Evolutionary conservation across 2,113 vertebrate species (phyloP).

Genomic region (Emydura subglobosa): DNA sequence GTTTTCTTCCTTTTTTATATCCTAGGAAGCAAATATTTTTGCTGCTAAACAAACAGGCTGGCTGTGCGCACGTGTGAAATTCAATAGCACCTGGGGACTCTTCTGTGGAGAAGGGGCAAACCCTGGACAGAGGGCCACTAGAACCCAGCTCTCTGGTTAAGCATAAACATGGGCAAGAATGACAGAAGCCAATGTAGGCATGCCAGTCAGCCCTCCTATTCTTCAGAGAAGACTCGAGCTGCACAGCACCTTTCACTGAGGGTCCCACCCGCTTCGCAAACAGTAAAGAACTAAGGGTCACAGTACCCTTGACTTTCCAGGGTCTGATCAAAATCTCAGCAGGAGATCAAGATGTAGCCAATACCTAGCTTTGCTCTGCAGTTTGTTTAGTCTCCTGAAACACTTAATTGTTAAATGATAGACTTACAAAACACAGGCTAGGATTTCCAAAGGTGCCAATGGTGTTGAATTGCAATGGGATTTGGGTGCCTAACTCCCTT

Average conservation of each 20-base stretch:
- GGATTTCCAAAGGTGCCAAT: neutral
- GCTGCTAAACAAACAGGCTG: fast-evolving
- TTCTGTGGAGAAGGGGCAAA: neutral
- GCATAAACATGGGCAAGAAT: neutral
- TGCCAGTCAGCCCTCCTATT: neutral
- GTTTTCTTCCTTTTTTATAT: neutral
- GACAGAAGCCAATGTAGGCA: neutral
- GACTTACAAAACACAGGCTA: neutral
- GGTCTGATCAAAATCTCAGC: neutral
- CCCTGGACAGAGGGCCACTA: fast-evolving
- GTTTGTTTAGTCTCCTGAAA: neutral
- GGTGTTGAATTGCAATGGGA: neutral
- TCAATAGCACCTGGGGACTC: fast-evolving
- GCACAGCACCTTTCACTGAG: neutral
- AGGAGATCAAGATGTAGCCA: neutral
- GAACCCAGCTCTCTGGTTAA: neutral
- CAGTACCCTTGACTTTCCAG: neutral
- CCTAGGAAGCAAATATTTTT: neutral
- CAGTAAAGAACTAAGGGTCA: neutral
- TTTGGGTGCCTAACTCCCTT: neutral
- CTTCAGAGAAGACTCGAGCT: neutral
- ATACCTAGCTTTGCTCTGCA: neutral
- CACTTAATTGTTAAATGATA: too few species aligned
- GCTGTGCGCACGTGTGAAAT: fast-evolving
- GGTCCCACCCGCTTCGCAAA: neutral